phyloP scores from a whole-genome alignment of 2,888 invertebrate genomes.

The Schizaphis graminum region DNA sequence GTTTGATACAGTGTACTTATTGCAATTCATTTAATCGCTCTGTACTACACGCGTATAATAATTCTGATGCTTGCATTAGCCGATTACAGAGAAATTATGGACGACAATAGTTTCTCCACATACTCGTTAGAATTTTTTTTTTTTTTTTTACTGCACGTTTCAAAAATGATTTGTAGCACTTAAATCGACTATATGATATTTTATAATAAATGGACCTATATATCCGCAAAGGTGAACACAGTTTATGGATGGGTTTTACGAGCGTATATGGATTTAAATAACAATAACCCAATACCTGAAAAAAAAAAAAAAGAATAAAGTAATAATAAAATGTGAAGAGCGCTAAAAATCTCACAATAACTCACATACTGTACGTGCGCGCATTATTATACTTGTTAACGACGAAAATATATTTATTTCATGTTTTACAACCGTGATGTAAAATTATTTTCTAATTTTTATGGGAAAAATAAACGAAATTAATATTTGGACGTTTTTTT shows the following conservation, averaged over 20 bases:
- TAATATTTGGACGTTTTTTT: constrained; percentile 49
- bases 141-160: constrained; percentile 4
- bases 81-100: not conserved
- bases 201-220: constrained; percentile 20
- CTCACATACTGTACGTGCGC: not conserved
- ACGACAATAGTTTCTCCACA: not conserved
- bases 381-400: not conserved
- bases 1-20: not conserved
- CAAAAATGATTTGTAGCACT: constrained; percentile 21
- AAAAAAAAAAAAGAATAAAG: not conserved
- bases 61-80: not conserved
- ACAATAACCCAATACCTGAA: constrained; percentile 33
- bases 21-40: not conserved
- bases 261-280: constrained; percentile 22
- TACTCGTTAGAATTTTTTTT: not conserved
- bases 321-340: constrained; percentile 6
- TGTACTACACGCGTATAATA: not conserved
- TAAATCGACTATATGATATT: not conserved
- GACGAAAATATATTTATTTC: constrained; percentile 39
- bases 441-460: constrained; percentile 50
- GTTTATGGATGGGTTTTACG: constrained; percentile 43
- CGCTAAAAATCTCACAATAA: constrained; percentile 29
- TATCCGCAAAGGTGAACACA: not conserved
- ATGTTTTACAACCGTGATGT: constrained; percentile 41
- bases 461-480: constrained; percentile 47